A percentile compares a stretch with the other conserved stretches of the same genome.
Conservation (phyloP, 2,797 vertebrate genomes). For the Xenops minutus region DNA sequence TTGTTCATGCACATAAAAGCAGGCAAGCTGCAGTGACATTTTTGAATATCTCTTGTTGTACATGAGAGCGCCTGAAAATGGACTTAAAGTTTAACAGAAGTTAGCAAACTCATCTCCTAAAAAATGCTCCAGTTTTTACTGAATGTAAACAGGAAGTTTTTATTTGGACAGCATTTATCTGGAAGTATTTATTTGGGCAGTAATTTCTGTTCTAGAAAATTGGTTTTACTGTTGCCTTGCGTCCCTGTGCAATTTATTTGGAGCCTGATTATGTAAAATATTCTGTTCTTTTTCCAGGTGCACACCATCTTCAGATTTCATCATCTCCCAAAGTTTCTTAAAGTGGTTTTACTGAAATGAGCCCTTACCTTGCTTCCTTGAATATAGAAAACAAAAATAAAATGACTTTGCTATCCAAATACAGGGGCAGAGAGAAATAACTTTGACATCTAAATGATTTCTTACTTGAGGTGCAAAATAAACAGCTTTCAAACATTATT, state of each 20-base stretch:
- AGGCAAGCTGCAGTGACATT: neutral
- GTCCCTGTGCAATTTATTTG: neutral
- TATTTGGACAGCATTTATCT: neutral
- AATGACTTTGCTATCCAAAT: neutral
- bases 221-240: neutral
- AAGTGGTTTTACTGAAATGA: neutral
- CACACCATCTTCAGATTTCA: neutral
- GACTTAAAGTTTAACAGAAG: neutral
- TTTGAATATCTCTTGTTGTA: neutral
- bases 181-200: neutral
- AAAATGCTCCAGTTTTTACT: neutral
- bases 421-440: neutral
- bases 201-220: neutral
- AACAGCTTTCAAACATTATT: neutral
- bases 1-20: neutral
- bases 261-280: neutral
- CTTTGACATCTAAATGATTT: neutral
- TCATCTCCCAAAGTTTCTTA: neutral
- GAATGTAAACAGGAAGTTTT: neutral
- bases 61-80: neutral
- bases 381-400: neutral
- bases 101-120: neutral
- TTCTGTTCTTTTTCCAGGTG: neutral
- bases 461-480: neutral
- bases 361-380: neutral